phyloP scores from a whole-genome alignment of 2,888 invertebrate genomes.

The Aphodius granarius region DNA sequence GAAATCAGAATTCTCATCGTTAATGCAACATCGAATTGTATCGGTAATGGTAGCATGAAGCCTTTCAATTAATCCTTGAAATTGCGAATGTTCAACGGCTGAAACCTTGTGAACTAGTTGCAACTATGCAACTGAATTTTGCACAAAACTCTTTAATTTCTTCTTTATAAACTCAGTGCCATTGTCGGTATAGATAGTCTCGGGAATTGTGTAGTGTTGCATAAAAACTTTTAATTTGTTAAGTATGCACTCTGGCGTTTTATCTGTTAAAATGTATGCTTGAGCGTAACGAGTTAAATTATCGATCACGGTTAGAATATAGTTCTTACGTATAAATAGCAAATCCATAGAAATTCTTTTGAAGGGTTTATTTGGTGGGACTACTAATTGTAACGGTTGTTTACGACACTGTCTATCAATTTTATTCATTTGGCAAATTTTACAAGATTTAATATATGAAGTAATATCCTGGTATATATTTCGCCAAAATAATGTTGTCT shows the following conservation, averaged over 20 bases:
- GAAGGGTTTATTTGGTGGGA: background rate
- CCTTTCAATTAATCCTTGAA: background rate
- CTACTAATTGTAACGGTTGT: background rate
- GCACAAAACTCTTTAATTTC: background rate
- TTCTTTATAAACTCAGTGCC: background rate
- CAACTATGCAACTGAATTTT: too few species aligned
- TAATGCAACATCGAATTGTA: background rate
- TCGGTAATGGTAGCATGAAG: background rate
- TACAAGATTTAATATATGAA: too few species aligned
- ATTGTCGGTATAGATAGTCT: background rate
- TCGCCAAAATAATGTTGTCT: too few species aligned
- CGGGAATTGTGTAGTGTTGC: background rate
- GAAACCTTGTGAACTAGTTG: background rate
- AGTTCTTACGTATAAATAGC: background rate
- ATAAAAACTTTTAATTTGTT: background rate
- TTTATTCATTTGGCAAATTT: too few species aligned
- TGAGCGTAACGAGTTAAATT: background rate
- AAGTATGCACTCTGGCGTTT: background rate
- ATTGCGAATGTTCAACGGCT: background rate
- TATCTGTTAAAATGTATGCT: background rate
- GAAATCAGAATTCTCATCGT: background rate
- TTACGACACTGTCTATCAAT: too few species aligned
- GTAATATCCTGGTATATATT: too few species aligned
- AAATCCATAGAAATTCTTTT: background rate
- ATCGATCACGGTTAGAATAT: background rate